Evolutionary conservation across 2,888 invertebrate genomes (phyloP).

Genomic region (Glyphotaelius pellucidus): DNA sequence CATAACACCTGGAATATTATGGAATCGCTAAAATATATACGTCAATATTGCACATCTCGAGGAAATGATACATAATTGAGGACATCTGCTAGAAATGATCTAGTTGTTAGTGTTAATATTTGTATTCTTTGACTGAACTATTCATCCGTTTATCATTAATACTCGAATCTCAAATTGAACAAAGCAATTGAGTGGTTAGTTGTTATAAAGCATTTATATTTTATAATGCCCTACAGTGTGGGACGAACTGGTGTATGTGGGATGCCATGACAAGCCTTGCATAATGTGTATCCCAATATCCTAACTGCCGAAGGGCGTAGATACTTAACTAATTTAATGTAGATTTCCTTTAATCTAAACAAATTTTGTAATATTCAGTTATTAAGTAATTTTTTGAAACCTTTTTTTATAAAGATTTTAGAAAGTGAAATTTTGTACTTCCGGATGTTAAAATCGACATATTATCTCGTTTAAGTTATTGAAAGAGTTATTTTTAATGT

Average conservation of each 20-base stretch:
- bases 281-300: slow-evolving; percentile 35
- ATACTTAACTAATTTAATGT: not conserved
- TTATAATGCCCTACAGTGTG: slow-evolving; percentile 19
- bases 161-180: not conserved
- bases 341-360: not conserved
- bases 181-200: slow-evolving; percentile 5
- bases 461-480: not conserved
- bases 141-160: not conserved
- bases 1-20: not conserved
- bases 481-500: not conserved
- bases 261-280: slow-evolving; percentile 27
- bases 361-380: not conserved
- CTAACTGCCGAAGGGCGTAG: slow-evolving; percentile 20
- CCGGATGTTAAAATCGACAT: not conserved
- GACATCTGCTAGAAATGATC: not conserved
- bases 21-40: not conserved
- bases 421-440: not conserved
- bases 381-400: not conserved
- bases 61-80: not conserved
- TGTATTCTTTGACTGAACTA: not conserved
- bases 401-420: no score
- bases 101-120: not conserved
- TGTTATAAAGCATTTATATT: not conserved
- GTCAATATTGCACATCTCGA: not conserved
- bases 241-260: slow-evolving; percentile 3